A percentile compares a stretch with the other conserved stretches of the same genome.
Conservation (phyloP, 2,888 invertebrate species). For the Escarpia spicata region DNA sequence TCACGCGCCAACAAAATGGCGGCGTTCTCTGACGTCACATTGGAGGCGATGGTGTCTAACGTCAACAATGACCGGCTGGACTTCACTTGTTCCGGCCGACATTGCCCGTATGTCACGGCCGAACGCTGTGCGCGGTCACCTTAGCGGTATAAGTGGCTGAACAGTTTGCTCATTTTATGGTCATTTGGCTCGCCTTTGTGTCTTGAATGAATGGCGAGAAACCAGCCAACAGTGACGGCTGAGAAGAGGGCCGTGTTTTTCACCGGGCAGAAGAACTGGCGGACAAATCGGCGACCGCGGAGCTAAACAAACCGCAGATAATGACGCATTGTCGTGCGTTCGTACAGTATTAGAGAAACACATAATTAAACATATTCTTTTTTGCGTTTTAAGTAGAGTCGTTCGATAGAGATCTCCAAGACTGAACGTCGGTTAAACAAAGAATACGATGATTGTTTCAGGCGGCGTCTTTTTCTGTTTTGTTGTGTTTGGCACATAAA, state of each 20-base stretch:
- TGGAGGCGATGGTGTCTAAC: too few relatives aligned
- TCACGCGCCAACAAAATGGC: neutral
- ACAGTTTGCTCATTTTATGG: conserved; percentile 10
- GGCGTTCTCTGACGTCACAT: neutral
- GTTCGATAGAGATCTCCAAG: neutral
- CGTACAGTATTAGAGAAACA: neutral
- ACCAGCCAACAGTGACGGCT: neutral
- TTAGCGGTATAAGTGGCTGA: neutral
- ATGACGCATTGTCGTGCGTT: neutral
- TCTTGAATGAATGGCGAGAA: neutral
- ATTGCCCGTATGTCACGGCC: neutral
- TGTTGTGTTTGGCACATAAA: neutral
- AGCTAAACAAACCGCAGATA: neutral
- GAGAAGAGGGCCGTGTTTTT: neutral
- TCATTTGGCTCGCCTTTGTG: neutral
- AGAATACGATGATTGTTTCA: conserved; percentile 10
- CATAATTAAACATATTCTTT: neutral
- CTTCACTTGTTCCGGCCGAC: neutral
- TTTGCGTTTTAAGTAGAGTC: neutral
- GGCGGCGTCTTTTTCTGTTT: neutral
- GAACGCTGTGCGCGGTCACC: neutral
- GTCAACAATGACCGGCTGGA: neutral
- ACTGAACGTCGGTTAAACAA: neutral
- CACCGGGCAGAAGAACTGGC: neutral
- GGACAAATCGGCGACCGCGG: neutral